Evolutionary conservation across 37 sponge, comb jelly and placozoan genomes (phyloP).

Genomic region (Petrosia ficiformis): DNA sequence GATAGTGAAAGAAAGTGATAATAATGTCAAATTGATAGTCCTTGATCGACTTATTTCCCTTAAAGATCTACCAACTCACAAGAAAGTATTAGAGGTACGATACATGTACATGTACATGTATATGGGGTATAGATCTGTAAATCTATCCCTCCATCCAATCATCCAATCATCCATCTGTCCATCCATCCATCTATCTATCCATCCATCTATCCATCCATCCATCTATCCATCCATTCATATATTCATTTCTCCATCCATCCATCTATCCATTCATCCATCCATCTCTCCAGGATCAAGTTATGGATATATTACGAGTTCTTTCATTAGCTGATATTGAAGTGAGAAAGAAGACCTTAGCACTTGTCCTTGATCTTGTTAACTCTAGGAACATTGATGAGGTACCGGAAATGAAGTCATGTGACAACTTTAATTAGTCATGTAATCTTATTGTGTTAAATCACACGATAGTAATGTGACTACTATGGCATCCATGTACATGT

Average conservation of each 20-base stretch:
- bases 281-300: constrained; percentile 85
- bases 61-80: constrained; percentile 69
- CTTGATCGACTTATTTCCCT: constrained; percentile 84
- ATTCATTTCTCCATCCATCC: too few species aligned
- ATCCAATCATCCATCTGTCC: too few species aligned
- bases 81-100: constrained; percentile 79
- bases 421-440: background rate
- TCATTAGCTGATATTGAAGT: constrained; percentile 92
- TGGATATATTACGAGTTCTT: constrained; percentile 95
- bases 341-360: constrained; percentile 89
- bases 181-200: too few species aligned
- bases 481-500: background rate
- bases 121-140: too few species aligned
- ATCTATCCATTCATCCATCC: too few species aligned
- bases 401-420: too few species aligned
- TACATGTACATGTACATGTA: too few species aligned
- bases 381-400: constrained; percentile 95
- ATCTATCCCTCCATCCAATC: too few species aligned
- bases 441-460: background rate
- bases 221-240: too few species aligned
- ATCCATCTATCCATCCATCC: too few species aligned
- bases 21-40: constrained; percentile 98
- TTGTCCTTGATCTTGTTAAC: constrained; percentile 86
- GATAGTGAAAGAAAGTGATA: constrained; percentile 98
- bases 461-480: background rate